phyloP scores from a whole-genome alignment of 2,113 vertebrate genomes.

The Catharus fuscescens region DNA sequence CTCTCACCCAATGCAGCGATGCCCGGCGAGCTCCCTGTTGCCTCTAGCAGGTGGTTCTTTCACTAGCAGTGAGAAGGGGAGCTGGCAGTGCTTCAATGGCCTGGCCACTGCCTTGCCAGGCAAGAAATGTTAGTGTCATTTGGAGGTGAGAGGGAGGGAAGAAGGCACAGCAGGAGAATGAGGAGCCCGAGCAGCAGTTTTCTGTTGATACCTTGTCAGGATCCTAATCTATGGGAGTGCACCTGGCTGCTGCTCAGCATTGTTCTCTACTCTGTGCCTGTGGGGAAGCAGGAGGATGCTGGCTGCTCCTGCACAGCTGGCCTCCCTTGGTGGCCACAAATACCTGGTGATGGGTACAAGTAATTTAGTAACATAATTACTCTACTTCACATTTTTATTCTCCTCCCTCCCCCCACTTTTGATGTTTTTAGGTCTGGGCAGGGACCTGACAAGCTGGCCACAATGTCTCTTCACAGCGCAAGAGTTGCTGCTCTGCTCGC shows the following conservation, averaged over 20 bases:
- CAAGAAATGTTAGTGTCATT: neutral
- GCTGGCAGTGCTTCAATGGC: neutral
- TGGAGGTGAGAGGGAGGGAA: neutral
- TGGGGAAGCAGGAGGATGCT: neutral
- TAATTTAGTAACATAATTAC: neutral
- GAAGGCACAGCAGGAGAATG: neutral
- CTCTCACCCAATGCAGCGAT: neutral
- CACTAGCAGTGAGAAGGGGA: neutral
- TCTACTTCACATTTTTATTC: neutral
- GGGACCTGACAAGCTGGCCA: slow-evolving; percentile 4
- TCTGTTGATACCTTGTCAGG: neutral
- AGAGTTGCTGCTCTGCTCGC: slow-evolving; percentile 74
- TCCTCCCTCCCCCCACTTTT: neutral
- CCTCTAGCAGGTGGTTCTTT: neutral
- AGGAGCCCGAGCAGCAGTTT: neutral
- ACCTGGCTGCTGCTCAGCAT: neutral
- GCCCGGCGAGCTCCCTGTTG: neutral
- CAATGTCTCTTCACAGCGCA: slow-evolving; percentile 72
- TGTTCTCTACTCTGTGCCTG: neutral
- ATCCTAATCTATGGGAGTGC: neutral
- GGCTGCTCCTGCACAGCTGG: neutral
- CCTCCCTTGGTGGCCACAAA: neutral
- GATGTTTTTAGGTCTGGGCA: slow-evolving; percentile 4
- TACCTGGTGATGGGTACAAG: too few species aligned
- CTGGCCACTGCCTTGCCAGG: neutral